These are phyloP conservation scores for Procavia capensis DNA, from an alignment of 2,113 vertebrate species.

Conservation along the genomic window DNA sequence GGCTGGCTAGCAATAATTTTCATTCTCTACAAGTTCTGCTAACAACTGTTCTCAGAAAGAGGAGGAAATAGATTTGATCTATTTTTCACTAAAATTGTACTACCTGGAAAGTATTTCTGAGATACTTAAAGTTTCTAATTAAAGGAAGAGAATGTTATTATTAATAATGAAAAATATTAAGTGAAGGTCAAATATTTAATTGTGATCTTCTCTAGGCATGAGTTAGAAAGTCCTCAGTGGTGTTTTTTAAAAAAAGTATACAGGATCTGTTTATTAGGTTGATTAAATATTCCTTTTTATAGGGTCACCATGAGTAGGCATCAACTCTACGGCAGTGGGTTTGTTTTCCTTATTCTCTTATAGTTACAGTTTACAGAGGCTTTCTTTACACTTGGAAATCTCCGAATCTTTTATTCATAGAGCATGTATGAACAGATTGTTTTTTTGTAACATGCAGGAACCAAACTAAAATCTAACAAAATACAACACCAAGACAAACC, in stretches of 20 bases:
- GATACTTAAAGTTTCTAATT: constrained; percentile 15
- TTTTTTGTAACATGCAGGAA: not conserved
- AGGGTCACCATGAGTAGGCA: too few relatives aligned
- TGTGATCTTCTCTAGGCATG: not conserved
- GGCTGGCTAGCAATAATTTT: constrained; percentile 63
- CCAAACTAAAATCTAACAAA: not conserved
- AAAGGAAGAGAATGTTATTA: not conserved
- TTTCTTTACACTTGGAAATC: not conserved
- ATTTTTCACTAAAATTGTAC: constrained; percentile 60
- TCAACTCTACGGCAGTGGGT: too few relatives aligned
- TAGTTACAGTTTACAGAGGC: not conserved
- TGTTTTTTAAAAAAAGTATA: not conserved
- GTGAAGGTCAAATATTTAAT: constrained; percentile 17
- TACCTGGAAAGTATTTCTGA: constrained; percentile 44
- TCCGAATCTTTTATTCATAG: not conserved
- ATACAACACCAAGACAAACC: not conserved
- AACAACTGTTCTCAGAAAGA: constrained; percentile 51
- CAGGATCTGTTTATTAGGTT: not conserved
- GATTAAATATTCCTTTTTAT: not conserved
- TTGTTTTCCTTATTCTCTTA: too few relatives aligned
- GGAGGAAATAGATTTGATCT: constrained; percentile 46
- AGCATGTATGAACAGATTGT: not conserved
- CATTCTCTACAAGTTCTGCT: constrained; percentile 50
- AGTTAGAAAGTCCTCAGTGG: not conserved
- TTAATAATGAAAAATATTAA: constrained; percentile 27